These are phyloP conservation scores for Lagocephalus sceleratus DNA, from an alignment of 2,797 vertebrate species.

Conservation along the genomic window DNA sequence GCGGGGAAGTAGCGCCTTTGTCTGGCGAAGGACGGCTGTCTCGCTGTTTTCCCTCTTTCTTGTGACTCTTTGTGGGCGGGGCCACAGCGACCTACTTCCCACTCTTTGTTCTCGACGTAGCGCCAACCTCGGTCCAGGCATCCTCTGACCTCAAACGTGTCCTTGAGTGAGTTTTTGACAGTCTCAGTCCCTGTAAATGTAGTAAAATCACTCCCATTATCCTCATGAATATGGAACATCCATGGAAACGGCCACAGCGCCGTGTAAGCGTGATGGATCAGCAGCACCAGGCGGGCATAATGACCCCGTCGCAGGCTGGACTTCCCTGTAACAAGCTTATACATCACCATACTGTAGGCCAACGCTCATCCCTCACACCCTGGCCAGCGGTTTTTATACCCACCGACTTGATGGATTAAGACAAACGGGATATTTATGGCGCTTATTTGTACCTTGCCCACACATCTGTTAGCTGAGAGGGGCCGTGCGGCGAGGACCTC, in stretches of 20 bases:
- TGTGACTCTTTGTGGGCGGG: too few relatives aligned
- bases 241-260: conserved; percentile 57
- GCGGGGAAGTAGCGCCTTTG: conserved; percentile 56
- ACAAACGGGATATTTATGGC: conserved; percentile 73
- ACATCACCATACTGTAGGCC: conserved; percentile 66
- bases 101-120: too few relatives aligned
- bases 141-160: too few relatives aligned
- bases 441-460: conserved; percentile 61
- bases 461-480: conserved; percentile 66
- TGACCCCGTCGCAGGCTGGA: conserved; percentile 58
- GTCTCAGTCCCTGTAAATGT: too few relatives aligned
- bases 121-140: too few relatives aligned
- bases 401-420: conserved; percentile 69
- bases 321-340: conserved; percentile 63
- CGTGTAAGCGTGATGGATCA: conserved; percentile 68
- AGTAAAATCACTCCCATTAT: conserved; percentile 14
- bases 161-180: conserved; percentile 17
- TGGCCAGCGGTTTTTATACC: conserved; percentile 50
- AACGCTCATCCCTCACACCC: conserved; percentile 45
- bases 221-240: conserved; percentile 56
- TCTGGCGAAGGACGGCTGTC: conserved; percentile 19
- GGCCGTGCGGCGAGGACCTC: conserved; percentile 51
- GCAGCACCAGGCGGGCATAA: conserved; percentile 63
- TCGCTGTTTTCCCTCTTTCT: conserved; percentile 1
- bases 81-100: too few relatives aligned